Evolutionary conservation across 1,140 invertebrate genomes (phyloP).

Genomic region (Drosophila sproati): DNA sequence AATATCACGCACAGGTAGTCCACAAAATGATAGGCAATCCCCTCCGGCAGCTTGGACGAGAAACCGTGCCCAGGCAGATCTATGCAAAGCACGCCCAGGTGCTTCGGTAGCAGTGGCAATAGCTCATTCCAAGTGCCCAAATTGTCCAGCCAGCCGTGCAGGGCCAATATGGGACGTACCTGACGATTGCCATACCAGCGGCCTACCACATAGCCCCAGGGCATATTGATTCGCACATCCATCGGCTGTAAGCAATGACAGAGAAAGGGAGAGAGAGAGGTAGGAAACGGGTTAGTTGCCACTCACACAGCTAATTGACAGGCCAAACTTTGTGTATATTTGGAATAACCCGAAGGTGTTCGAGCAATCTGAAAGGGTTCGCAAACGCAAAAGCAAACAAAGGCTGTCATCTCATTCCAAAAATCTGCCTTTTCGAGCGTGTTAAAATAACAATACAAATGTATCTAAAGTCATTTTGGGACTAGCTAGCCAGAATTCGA

Average conservation of each 20-base stretch:
- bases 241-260: constrained; percentile 79
- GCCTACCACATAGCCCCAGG: constrained; percentile 88
- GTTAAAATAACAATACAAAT: neutral
- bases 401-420: neutral
- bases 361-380: neutral
- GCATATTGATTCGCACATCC: constrained; percentile 88
- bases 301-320: constrained; percentile 42
- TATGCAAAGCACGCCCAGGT: constrained; percentile 88
- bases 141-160: constrained; percentile 93
- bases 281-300: constrained; percentile 6
- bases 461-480: neutral
- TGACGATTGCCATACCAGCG: constrained; percentile 89
- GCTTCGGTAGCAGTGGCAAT: constrained; percentile 87
- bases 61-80: constrained; percentile 90
- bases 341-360: constrained; percentile 26
- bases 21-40: constrained; percentile 87
- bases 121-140: constrained; percentile 90
- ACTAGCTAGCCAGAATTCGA: neutral
- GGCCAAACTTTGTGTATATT: constrained; percentile 31
- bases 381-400: neutral
- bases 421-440: neutral
- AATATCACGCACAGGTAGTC: constrained; percentile 87
- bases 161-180: constrained; percentile 87
- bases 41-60: constrained; percentile 89
- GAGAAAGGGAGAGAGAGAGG: constrained; percentile 2